phyloP scores from a whole-genome alignment of 92 coral and sea anemone species.

The Zoanthus sociatus region DNA sequence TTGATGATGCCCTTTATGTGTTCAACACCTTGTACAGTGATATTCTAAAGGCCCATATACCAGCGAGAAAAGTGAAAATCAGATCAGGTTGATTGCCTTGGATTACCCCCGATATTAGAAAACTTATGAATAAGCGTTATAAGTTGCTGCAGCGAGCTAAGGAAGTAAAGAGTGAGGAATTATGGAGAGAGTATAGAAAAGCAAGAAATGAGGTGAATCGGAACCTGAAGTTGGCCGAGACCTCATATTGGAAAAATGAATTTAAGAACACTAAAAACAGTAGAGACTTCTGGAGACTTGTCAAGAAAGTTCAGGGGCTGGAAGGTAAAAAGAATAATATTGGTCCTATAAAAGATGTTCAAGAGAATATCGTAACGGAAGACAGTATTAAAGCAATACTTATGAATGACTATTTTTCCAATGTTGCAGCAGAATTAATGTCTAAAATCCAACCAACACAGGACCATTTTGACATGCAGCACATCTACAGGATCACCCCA shows the following conservation, averaged over 20 bases:
- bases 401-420: slow-evolving; percentile 52
- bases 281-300: slow-evolving; percentile 61
- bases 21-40: too few species aligned
- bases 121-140: background rate
- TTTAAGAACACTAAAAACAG: background rate
- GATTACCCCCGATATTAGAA: background rate
- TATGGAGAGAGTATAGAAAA: background rate
- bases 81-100: too few species aligned
- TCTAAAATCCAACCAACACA: background rate
- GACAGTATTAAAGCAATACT: slow-evolving; percentile 49
- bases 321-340: slow-evolving; percentile 39
- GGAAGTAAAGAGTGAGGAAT: background rate
- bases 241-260: too few species aligned
- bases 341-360: slow-evolving; percentile 63
- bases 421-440: background rate
- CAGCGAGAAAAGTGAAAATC: too few species aligned
- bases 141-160: background rate
- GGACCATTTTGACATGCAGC: background rate
- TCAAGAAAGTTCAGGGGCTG: slow-evolving; percentile 44
- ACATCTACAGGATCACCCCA: slow-evolving; percentile 54
- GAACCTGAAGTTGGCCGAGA: background rate
- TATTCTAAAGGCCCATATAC: too few species aligned
- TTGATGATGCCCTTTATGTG: too few species aligned
- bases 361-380: slow-evolving; percentile 38
- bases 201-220: background rate